These are phyloP conservation scores for Alethe diademata DNA, from an alignment of 2,113 vertebrate species.

Conservation along the genomic window DNA sequence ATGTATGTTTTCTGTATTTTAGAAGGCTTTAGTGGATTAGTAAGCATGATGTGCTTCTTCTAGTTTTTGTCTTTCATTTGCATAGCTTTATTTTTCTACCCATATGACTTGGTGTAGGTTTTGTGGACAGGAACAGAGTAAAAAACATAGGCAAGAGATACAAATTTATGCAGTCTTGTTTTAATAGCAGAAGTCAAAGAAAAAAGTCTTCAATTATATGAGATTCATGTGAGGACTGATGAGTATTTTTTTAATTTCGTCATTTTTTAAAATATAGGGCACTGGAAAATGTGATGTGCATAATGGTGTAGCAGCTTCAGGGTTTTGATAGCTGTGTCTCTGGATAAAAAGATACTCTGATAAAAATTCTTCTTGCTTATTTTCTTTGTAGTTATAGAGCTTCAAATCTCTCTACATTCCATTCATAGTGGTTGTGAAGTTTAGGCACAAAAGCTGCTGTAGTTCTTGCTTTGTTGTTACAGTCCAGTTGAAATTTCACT, in stretches of 20 bases:
- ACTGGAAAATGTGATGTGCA: not conserved
- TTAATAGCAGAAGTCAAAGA: not conserved
- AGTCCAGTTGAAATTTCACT: not conserved
- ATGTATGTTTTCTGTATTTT: not conserved
- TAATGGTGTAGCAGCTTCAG: not conserved
- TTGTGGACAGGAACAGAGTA: not conserved
- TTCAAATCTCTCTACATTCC: not conserved
- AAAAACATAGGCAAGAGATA: not conserved
- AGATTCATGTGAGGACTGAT: rapidly evolving
- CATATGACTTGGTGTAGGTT: not conserved
- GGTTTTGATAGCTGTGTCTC: not conserved
- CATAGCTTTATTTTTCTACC: not conserved
- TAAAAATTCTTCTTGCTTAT: not conserved
- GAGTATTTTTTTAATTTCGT: not conserved
- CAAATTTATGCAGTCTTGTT: not conserved
- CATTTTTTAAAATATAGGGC: not conserved
- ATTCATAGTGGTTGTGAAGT: not conserved
- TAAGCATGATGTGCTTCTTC: not conserved
- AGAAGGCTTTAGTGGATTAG: not conserved
- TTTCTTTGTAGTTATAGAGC: not conserved
- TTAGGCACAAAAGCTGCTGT: not conserved
- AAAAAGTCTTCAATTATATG: not conserved
- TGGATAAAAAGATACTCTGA: not conserved
- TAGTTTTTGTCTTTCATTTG: not conserved
- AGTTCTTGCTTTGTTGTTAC: not conserved